Percentiles rank a stretch among this genome's conserved stretches.
These are phyloP conservation scores for Apamea monoglypha DNA, from an alignment of 2,888 invertebrate genomes.

Conservation along the genomic window DNA sequence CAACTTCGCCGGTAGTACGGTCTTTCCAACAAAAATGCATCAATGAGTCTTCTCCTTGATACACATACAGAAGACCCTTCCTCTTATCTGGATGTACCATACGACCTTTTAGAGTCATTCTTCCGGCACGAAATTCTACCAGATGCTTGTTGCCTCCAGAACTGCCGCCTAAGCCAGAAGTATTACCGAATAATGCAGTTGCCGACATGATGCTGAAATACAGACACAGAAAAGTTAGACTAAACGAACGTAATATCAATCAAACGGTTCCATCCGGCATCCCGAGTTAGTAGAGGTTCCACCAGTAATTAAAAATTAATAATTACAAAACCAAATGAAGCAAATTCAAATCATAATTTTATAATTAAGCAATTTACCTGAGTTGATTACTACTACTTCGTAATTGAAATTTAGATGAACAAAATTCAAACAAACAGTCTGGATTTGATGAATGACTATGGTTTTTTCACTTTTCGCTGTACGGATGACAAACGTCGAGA, in stretches of 20 bases:
- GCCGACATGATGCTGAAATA: constrained; percentile 89
- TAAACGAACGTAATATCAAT: background rate
- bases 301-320: too few relatives aligned
- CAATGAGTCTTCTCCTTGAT: constrained; percentile 98
- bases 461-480: background rate
- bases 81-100: constrained; percentile 98
- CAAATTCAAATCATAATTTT: background rate
- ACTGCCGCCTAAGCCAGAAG: constrained; percentile 94
- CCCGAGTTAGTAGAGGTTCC: background rate
- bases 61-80: constrained; percentile 98
- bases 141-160: constrained; percentile 96
- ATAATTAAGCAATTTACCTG: constrained; percentile 8
- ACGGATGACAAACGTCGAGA: background rate
- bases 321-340: constrained; percentile 3
- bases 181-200: constrained; percentile 94
- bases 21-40: constrained; percentile 99
- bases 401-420: constrained; percentile 12
- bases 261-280: background rate
- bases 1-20: constrained; percentile 96
- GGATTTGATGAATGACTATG: constrained; percentile 8
- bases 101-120: constrained; percentile 98
- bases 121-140: constrained; percentile 98
- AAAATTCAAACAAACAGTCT: background rate
- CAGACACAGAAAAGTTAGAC: background rate
- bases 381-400: background rate